Conservation (phyloP, 1,140 invertebrate genomes). For the Penaeus indicus region DNA sequence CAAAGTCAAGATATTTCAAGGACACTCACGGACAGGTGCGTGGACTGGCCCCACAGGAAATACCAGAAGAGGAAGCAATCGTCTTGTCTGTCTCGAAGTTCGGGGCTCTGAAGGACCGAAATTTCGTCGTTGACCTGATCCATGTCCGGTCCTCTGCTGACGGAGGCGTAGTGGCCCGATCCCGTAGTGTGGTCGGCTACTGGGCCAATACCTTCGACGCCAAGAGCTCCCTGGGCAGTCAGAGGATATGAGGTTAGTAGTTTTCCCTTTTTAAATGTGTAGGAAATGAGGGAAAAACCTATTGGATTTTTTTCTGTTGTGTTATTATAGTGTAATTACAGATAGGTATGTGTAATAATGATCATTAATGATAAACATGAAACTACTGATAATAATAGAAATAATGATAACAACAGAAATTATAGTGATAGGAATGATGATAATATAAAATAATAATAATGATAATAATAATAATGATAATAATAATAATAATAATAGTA, state of each 20-base stretch:
- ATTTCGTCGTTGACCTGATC: background rate
- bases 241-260: background rate
- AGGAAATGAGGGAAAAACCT: too few relatives aligned
- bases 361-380: too few relatives aligned
- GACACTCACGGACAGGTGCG: conserved; percentile 32
- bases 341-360: too few relatives aligned
- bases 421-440: too few relatives aligned
- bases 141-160: background rate
- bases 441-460: too few relatives aligned
- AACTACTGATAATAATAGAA: too few relatives aligned
- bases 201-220: conserved; percentile 39
- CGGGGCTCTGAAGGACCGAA: conserved; percentile 36
- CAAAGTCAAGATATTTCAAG: background rate
- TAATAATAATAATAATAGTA: too few relatives aligned
- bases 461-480: too few relatives aligned
- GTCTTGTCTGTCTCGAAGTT: background rate
- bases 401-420: too few relatives aligned
- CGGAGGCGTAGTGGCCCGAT: conserved; percentile 30
- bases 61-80: conserved; percentile 58
- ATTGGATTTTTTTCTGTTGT: too few relatives aligned
- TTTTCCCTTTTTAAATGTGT: background rate
- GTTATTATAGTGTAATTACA: too few relatives aligned
- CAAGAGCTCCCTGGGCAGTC: conserved; percentile 28
- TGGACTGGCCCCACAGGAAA: conserved; percentile 44
- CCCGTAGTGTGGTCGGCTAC: conserved; percentile 48